A percentile compares a stretch with the other conserved stretches of the same genome.
Evolutionary conservation across 2,797 vertebrate genomes (phyloP).

Genomic region (Melanotaenia trifasciata): DNA sequence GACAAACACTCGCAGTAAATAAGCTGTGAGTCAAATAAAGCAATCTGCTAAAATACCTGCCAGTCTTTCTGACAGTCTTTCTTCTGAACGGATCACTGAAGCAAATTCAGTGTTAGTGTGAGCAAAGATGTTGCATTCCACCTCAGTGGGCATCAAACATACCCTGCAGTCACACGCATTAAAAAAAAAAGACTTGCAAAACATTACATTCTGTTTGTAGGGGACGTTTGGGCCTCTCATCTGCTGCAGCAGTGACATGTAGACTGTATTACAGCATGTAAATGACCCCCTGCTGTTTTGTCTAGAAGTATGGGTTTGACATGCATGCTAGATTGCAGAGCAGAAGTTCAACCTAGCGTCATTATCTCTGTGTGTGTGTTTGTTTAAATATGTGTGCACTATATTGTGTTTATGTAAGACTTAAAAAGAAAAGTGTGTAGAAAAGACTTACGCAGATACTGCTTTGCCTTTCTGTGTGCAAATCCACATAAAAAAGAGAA

Average conservation of each 20-base stretch:
- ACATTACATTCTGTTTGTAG: constrained; percentile 57
- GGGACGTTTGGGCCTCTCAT: constrained; percentile 46
- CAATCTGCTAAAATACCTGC: constrained; percentile 54
- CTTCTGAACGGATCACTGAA: constrained; percentile 15
- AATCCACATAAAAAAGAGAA: neutral
- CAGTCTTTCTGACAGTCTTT: constrained; percentile 9
- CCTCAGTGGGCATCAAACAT: constrained; percentile 67
- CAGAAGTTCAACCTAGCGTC: constrained; percentile 24
- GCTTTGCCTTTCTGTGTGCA: neutral
- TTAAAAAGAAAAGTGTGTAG: neutral
- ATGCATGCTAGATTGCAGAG: constrained; percentile 26
- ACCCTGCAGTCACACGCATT: constrained; percentile 43
- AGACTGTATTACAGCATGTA: constrained; percentile 75
- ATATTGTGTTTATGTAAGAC: constrained; percentile 1
- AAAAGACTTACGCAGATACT: neutral
- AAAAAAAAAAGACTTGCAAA: constrained; percentile 35
- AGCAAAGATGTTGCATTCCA: constrained; percentile 65
- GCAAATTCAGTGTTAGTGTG: constrained; percentile 28
- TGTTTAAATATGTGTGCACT: constrained; percentile 28
- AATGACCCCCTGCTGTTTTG: constrained; percentile 72
- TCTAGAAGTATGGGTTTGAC: constrained; percentile 18
- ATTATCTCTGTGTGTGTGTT: neutral
- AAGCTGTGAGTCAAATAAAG: constrained; percentile 62
- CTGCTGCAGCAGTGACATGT: constrained; percentile 62
- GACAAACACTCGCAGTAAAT: constrained; percentile 54